Percentiles rank a stretch among this genome's conserved stretches.
Conservation (phyloP, 2,888 invertebrate species). For the Baccha elongata region DNA sequence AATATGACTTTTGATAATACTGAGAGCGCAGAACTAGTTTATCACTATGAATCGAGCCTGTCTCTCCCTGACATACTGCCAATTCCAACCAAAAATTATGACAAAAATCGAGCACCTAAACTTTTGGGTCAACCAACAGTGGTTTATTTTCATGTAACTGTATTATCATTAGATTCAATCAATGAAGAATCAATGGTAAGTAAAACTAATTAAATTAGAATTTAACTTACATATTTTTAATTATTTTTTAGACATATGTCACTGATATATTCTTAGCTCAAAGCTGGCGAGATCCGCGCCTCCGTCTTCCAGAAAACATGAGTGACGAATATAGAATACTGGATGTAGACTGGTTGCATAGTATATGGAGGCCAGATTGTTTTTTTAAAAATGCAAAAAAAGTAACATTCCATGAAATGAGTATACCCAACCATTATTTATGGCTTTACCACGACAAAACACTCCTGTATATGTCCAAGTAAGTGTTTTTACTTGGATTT, state of each 20-base stretch:
- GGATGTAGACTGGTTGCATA: slow-evolving; percentile 94
- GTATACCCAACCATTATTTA: slow-evolving; percentile 95
- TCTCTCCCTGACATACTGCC: slow-evolving; percentile 94
- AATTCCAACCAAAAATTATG: slow-evolving; percentile 92
- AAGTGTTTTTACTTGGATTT: slow-evolving; percentile 81
- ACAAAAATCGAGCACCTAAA: slow-evolving; percentile 95
- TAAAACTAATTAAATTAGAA: not conserved
- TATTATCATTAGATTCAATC: slow-evolving; percentile 95
- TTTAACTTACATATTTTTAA: slow-evolving; percentile 1
- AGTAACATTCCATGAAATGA: slow-evolving; percentile 97
- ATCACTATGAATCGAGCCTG: slow-evolving; percentile 85
- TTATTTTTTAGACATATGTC: slow-evolving; percentile 90
- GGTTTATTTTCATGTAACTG: slow-evolving; percentile 95
- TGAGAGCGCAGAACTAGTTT: slow-evolving; percentile 82
- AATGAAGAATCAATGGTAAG: slow-evolving; percentile 94
- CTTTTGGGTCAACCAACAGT: slow-evolving; percentile 92
- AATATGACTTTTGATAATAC: slow-evolving; percentile 77
- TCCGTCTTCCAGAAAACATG: slow-evolving; percentile 96
- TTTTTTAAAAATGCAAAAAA: slow-evolving; percentile 97
- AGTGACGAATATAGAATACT: slow-evolving; percentile 94
- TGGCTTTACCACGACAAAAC: slow-evolving; percentile 97
- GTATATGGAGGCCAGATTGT: slow-evolving; percentile 96
- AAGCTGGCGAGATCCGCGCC: slow-evolving; percentile 95
- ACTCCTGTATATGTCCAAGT: slow-evolving; percentile 96
- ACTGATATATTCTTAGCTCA: slow-evolving; percentile 96